These are phyloP conservation scores for Drosophila trapezifrons DNA, from an alignment of 1,140 invertebrate species.

Conservation along the genomic window DNA sequence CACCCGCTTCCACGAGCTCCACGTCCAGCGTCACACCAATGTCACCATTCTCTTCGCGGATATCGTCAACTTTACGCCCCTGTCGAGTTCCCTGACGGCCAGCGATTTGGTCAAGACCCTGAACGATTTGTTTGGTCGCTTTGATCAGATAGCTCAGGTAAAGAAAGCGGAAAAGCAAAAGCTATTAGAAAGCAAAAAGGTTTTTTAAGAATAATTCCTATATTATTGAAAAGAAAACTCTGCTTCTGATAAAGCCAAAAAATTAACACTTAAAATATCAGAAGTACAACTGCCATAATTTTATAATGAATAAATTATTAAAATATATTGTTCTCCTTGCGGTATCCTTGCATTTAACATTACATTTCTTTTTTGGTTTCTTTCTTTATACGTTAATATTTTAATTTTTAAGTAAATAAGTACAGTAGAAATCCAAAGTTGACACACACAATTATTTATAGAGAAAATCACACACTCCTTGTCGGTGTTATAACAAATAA, in stretches of 20 bases:
- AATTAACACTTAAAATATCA: no score
- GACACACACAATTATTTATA: background rate
- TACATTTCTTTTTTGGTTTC: no score
- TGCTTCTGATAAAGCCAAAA: no score
- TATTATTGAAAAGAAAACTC: no score
- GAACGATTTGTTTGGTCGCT: constrained; percentile 98
- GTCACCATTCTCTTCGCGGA: constrained; percentile 99
- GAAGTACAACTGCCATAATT: no score
- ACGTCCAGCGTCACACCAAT: constrained; percentile 98
- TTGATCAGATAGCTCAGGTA: constrained; percentile 98
- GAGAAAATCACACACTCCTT: background rate
- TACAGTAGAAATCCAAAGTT: background rate
- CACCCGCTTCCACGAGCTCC: constrained; percentile 97
- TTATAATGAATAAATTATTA: no score
- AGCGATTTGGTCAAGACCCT: constrained; percentile 97
- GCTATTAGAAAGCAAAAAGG: background rate
- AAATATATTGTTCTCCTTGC: no score
- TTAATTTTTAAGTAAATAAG: background rate
- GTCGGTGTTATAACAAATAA: background rate
- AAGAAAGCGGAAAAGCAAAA: constrained; percentile 18
- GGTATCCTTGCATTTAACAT: no score
- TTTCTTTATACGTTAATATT: background rate
- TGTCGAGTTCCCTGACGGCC: constrained; percentile 96
- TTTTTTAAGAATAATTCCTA: background rate
- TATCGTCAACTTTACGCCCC: constrained; percentile 98